Conservation (phyloP, 2,113 vertebrate genomes). For the Bucco capensis region DNA sequence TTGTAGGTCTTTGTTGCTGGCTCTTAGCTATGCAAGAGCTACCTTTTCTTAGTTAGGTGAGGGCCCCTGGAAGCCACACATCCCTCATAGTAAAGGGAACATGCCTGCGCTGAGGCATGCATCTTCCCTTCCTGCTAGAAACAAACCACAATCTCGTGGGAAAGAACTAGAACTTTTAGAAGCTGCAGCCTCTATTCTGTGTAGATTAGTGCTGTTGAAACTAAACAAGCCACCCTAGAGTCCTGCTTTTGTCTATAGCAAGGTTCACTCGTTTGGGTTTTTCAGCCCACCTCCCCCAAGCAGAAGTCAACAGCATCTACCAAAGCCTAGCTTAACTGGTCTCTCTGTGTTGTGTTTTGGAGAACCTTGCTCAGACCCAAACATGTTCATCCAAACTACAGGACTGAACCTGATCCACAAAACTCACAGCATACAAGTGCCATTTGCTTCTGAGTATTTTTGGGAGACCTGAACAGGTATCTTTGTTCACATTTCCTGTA, state of each 20-base stretch:
- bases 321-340: background rate
- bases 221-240: background rate
- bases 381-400: too few species aligned
- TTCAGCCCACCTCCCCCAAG: background rate
- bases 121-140: background rate
- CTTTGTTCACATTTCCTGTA: background rate
- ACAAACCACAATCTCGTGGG: background rate
- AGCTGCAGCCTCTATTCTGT: background rate
- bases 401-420: rapidly evolving
- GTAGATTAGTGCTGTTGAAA: background rate
- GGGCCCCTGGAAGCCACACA: rapidly evolving
- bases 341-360: background rate
- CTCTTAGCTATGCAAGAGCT: rapidly evolving
- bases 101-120: rapidly evolving
- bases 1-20: background rate
- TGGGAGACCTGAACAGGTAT: rapidly evolving
- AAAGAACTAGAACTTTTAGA: background rate
- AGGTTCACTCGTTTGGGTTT: background rate
- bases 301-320: background rate
- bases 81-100: background rate
- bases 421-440: background rate
- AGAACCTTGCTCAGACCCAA: background rate
- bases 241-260: background rate
- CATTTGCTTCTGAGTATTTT: rapidly evolving
- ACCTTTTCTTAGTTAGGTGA: rapidly evolving